phyloP scores from a whole-genome alignment of 1,140 invertebrate genomes.

The Probaryconus sp. region DNA sequence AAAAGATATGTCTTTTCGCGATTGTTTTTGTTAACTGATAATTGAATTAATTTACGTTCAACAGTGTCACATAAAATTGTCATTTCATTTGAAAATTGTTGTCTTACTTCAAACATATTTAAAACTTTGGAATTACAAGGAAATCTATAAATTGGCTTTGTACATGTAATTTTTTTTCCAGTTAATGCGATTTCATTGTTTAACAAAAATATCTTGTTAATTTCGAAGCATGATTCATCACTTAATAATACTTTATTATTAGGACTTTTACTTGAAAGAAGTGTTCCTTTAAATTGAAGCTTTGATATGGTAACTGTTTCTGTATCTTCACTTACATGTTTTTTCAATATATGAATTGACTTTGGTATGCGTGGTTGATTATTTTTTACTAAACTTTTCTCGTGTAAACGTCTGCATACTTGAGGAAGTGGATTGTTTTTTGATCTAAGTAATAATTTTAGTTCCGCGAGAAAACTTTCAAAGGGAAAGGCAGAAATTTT shows the following conservation, averaged over 20 bases:
- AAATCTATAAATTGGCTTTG: constrained; percentile 15
- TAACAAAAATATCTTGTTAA: not conserved
- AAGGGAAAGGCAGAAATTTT: constrained; percentile 23
- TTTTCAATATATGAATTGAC: not conserved
- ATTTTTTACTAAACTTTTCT: not conserved
- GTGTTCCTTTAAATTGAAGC: constrained; percentile 4
- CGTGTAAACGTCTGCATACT: constrained; percentile 9
- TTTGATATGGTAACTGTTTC: not conserved
- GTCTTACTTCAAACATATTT: constrained; percentile 19
- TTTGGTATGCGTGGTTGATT: not conserved
- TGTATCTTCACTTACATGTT: not conserved
- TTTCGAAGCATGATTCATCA: constrained; percentile 7
- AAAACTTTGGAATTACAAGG: constrained; percentile 11
- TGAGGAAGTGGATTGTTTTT: constrained; percentile 14
- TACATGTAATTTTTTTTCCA: not conserved
- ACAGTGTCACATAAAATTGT: not conserved
- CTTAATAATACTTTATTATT: constrained; percentile 9
- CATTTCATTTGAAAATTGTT: not conserved
- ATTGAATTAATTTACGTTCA: not conserved
- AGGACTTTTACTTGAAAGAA: not conserved
- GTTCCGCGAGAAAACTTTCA: constrained; percentile 15
- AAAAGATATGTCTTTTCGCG: constrained; percentile 3
- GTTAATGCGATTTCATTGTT: not conserved
- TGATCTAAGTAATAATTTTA: constrained; percentile 9
- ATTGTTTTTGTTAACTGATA: not conserved